Conservation (phyloP, 2,888 invertebrate species). For the Bugula neritina region DNA sequence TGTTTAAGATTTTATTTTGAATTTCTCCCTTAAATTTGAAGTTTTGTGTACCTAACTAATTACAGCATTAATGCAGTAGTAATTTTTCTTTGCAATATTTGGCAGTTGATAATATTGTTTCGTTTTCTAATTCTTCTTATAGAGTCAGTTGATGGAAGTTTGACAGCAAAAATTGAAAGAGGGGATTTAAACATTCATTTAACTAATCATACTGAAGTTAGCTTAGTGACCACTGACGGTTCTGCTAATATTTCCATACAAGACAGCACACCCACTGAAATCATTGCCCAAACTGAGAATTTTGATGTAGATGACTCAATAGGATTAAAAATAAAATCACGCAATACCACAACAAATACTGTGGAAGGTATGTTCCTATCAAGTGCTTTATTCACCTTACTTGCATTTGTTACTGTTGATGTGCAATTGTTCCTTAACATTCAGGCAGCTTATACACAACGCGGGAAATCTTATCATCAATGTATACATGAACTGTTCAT, state of each 20-base stretch:
- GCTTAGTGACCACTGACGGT: background rate
- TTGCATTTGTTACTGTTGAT: no score
- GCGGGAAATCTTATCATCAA: no score
- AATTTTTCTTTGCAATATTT: no score
- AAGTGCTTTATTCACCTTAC: no score
- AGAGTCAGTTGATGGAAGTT: slow-evolving; percentile 5
- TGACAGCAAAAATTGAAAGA: background rate
- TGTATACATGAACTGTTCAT: no score
- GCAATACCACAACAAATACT: background rate
- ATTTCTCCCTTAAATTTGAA: no score
- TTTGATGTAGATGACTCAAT: slow-evolving; percentile 20
- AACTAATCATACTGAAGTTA: background rate
- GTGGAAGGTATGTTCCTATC: background rate
- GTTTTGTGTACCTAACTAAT: no score
- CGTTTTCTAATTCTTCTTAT: background rate
- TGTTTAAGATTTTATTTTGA: no score
- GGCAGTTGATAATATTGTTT: no score
- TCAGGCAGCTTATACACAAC: no score
- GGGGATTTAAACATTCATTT: background rate
- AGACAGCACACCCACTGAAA: background rate
- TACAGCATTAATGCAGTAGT: no score
- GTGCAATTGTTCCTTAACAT: no score
- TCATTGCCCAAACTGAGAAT: background rate
- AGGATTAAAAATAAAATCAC: background rate
- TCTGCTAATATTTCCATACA: background rate